phyloP scores from a whole-genome alignment of 1,140 invertebrate genomes.

The Zaprionus capensis region DNA sequence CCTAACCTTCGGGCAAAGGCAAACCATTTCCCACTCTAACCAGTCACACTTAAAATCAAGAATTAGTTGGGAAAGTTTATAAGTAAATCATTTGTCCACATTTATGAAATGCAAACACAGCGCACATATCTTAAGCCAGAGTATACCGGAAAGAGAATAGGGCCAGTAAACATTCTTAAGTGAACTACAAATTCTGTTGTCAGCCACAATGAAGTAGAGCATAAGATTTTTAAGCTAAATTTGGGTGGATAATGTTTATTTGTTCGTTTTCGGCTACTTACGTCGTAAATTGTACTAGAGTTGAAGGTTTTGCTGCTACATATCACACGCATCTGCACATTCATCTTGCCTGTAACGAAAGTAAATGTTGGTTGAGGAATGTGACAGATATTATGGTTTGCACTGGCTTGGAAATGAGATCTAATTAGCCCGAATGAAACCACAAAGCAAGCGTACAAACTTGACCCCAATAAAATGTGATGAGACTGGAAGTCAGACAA shows the following conservation, averaged over 20 bases:
- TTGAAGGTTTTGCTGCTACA: conserved; percentile 66
- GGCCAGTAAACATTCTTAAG: neutral
- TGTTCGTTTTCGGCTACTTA: conserved; percentile 54
- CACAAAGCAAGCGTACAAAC: conserved; percentile 44
- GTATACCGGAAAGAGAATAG: neutral
- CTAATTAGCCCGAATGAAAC: conserved; percentile 65
- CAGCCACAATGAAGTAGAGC: neutral
- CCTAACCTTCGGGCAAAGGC: too few relatives aligned
- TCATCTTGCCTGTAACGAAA: conserved; percentile 67
- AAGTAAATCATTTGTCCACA: neutral
- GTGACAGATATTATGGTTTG: conserved; percentile 38
- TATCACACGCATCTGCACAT: conserved; percentile 77
- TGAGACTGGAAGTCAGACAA: conserved; percentile 38
- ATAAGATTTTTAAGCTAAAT: neutral
- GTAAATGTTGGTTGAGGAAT: conserved; percentile 33
- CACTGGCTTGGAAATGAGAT: conserved; percentile 40
- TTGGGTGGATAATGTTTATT: neutral
- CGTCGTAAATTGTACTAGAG: conserved; percentile 56
- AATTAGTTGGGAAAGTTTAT: neutral
- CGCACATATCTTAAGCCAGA: neutral
- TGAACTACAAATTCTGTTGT: neutral
- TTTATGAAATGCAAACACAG: neutral
- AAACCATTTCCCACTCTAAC: too few relatives aligned
- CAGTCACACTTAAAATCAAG: neutral
- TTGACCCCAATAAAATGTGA: conserved; percentile 75